phyloP scores from a whole-genome alignment of 2,797 vertebrate species.

The Aselliscus stoliczkanus region DNA sequence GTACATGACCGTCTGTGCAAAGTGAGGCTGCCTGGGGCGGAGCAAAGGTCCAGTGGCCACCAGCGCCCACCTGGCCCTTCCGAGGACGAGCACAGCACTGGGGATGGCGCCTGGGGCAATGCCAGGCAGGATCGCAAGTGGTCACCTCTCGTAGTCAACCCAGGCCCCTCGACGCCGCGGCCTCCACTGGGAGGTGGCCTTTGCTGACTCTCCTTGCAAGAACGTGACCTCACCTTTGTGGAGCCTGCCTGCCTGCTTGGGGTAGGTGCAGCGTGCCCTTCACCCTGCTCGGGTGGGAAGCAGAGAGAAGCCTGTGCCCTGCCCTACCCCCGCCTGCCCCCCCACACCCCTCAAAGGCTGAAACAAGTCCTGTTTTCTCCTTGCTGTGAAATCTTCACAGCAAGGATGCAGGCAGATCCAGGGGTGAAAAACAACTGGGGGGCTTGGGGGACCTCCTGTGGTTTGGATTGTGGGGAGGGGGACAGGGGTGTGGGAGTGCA shows the following conservation, averaged over 20 bases:
- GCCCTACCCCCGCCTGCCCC: not conserved
- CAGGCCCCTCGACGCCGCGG: not conserved
- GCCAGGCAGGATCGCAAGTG: accelerated
- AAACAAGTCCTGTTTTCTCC: not conserved
- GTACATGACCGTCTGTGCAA: not conserved
- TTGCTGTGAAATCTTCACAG: not conserved
- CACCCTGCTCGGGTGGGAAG: not conserved
- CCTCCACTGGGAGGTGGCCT: not conserved
- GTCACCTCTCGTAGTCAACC: not conserved
- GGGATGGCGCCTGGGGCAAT: not conserved
- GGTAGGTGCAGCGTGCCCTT: not conserved
- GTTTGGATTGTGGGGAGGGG: not conserved
- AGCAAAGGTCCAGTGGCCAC: not conserved
- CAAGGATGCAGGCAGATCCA: accelerated
- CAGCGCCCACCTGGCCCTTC: not conserved
- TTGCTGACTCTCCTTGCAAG: not conserved
- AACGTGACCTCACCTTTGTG: not conserved
- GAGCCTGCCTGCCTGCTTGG: not conserved
- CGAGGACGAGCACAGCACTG: not conserved
- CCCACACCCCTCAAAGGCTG: not conserved
- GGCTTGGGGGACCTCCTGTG: not conserved
- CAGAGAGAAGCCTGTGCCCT: not conserved
- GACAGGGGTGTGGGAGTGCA: too few relatives aligned
- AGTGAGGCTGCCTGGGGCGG: not conserved
- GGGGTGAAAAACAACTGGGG: not conserved